Evolutionary conservation across 2,888 invertebrate genomes (phyloP).

Genomic region (Diarsia rubi): DNA sequence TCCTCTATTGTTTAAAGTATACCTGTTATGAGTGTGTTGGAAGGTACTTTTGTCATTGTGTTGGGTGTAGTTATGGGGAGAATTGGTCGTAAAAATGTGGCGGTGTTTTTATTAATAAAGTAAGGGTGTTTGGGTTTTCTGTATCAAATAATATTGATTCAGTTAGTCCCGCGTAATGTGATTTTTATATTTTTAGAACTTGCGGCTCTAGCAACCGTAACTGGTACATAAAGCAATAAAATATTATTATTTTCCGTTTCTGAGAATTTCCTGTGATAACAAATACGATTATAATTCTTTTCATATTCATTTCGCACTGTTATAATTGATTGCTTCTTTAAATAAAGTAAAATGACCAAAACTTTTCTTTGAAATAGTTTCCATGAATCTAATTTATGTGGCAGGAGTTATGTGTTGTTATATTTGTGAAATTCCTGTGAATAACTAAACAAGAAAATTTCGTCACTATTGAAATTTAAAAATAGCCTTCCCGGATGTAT

Average conservation of each 20-base stretch:
- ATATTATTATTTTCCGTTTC: neutral
- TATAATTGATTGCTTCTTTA: neutral
- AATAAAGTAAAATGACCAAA: neutral
- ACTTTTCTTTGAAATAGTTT: neutral
- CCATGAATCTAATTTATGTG: neutral
- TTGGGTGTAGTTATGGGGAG: slow-evolving; percentile 1
- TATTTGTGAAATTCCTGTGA: too few relatives aligned
- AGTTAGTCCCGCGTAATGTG: neutral
- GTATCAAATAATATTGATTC: neutral
- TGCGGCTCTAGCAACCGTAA: too few relatives aligned
- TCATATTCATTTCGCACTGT: neutral
- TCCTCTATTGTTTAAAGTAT: slow-evolving; percentile 61
- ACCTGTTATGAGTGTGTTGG: slow-evolving; percentile 38
- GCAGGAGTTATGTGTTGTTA: too few relatives aligned
- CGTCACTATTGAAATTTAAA: neutral
- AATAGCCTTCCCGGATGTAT: neutral
- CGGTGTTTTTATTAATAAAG: slow-evolving; percentile 39
- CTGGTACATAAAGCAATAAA: neutral
- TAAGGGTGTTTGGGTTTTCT: neutral
- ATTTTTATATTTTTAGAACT: neutral
- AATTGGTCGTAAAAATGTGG: slow-evolving; percentile 24
- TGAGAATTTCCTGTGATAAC: neutral
- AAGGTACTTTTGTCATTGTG: slow-evolving; percentile 35
- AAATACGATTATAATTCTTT: neutral
- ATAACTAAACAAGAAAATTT: neutral